These are phyloP conservation scores for Drosophila leonis DNA, from an alignment of 2,888 invertebrate genomes.

Conservation along the genomic window DNA sequence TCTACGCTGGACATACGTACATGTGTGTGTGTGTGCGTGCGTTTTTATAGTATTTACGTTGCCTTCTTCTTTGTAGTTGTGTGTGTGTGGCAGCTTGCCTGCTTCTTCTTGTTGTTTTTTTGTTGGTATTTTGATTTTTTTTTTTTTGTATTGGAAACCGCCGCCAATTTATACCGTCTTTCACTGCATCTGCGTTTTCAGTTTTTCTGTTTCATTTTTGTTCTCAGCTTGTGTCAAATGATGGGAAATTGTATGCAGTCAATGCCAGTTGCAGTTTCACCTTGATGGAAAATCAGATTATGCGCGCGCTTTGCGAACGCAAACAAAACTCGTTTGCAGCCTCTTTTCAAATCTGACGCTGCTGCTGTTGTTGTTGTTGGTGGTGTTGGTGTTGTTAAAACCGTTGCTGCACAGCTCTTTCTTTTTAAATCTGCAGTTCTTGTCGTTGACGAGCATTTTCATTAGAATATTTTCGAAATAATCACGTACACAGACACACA, in stretches of 20 bases:
- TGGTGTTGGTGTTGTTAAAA: constrained; percentile 28
- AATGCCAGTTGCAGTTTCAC: constrained; percentile 77
- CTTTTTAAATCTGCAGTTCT: constrained; percentile 39
- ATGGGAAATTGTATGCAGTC: constrained; percentile 38
- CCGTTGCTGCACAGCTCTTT: constrained; percentile 38
- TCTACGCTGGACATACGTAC: constrained; percentile 36
- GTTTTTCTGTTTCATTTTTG: too few species aligned
- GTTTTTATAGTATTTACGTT: constrained; percentile 52
- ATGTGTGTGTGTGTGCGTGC: constrained; percentile 26
- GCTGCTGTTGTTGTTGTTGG: constrained; percentile 28
- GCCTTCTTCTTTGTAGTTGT: constrained; percentile 20
- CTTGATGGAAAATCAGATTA: constrained; percentile 67
- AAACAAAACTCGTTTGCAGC: constrained; percentile 66
- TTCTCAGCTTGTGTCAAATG: constrained; percentile 17
- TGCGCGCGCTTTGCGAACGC: constrained; percentile 61
- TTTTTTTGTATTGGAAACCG: constrained; percentile 56
- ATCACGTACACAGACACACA: constrained; percentile 65
- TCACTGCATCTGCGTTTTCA: neutral
- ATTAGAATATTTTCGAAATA: constrained; percentile 51
- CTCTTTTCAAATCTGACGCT: constrained; percentile 40
- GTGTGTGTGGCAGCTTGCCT: constrained; percentile 46
- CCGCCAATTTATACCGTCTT: constrained; percentile 52
- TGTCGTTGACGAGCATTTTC: constrained; percentile 51
- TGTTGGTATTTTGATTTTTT: constrained; percentile 55
- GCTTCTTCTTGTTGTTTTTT: constrained; percentile 50